Evolutionary conservation across 2,797 vertebrate species (phyloP), one percentile per base, ranked within the genome.

Genomic region (Salarias fasciatus): DNA sequence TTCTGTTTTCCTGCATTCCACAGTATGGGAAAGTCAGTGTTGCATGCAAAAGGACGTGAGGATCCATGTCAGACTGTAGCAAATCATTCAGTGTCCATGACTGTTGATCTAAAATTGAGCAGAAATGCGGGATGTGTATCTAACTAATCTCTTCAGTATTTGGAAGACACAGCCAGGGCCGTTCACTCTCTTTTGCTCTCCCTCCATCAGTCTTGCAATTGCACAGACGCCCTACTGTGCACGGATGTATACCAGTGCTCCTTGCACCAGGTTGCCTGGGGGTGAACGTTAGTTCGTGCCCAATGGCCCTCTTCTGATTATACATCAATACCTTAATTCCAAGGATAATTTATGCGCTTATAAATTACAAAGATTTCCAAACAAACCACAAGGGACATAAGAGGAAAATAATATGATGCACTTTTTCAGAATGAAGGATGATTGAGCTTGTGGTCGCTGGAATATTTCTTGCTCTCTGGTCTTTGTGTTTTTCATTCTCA

Each of bases 311-410:
- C 87, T 67, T 90, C 85, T 92, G 85, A 92, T 92, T 90, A 84
- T 87, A 90, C 90, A 89, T 91, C 90, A 87, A 81, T 90, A 89
- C 80, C 84, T 89, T 85, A 87, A 85, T 90, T 87, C 79, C 84
- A 71, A 80, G 72, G 75, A 86, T 89, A 90, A 92, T 91, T 87
- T 90, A 91, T 92, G 89, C 84, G 74, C 81, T 87, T 88, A 85
- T 84, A 86, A 87, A 92, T 89, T 84, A 88, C 84, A 91, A 91
- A 87, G 88, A 84, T 83, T 88, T 90, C 82, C 81, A 64, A 88
- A 86, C 75, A 75, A 90, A 87, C 78, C 85, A 68, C 84, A 50
- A 2, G 81, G 82, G 86, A 84, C 70, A 58, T 42, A 68, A 70
- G 52, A 61, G 65, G 69, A 77, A 85, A 82, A 83, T 57, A 65